Evolutionary conservation across 2,888 invertebrate species (phyloP), one percentile per base, ranked within the genome.

Genomic region (Ptycholaimellus sp.): DNA sequence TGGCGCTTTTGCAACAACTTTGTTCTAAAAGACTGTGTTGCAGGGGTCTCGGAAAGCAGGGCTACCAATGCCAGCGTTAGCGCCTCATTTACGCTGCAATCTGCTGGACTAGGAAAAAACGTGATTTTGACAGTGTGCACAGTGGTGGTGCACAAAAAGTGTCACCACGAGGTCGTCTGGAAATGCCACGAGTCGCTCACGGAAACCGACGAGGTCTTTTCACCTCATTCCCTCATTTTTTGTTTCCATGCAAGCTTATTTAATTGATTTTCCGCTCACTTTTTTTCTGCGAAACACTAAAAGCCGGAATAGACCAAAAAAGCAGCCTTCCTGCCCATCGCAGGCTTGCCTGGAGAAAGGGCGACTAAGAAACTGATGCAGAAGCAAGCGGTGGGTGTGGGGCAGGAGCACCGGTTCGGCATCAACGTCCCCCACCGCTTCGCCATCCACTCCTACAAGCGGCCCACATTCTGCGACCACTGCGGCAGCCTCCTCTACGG

Each of bases 381-480:
- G n/a, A n/a, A n/a, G n/a, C n/a, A 25, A 25, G 25, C 6, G 13
- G 7, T 25, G 6, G 25, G 13, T 6, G 25, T 25, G 25, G 13
- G 7, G 7, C 6, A 9, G 17, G 4, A 19, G 20, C 20, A 5
- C 61, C 72, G 93, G 46, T 96, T 96, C 70, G 90, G 77, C 64
- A 90, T 96, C 54, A 93, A 96, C 68, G 73, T 96, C 56, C 96
- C 96, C 49, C 96, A 96, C 66, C 76, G 85, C 83, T 67, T 62
- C 57, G 57, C 74, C 52, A 77, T 87, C 54, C 93, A 93, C 68
- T 90, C 73, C 51, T 96, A 85, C 69, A 87, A 83, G 68, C 70
- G 83, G 49, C 87, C 90, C 64, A 93, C 93, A 22, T 96, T 96
- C 68, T 96, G 96, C 69, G 93, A 96, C 68, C 96, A 96, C 64